Evolutionary conservation across 2,113 vertebrate species (phyloP).

Genomic region (Calidris pugnax): DNA sequence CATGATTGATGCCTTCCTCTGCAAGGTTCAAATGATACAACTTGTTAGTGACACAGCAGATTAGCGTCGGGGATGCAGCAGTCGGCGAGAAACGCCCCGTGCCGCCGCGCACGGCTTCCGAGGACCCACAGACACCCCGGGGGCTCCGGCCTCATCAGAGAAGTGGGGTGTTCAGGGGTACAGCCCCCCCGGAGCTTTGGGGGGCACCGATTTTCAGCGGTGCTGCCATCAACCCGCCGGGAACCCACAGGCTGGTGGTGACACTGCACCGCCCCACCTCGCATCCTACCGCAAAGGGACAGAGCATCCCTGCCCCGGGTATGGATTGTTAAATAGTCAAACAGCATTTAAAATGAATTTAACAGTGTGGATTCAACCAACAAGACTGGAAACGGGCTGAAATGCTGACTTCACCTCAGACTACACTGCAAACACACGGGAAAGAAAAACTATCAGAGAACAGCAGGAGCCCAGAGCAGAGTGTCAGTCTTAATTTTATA

Average conservation of each 20-base stretch:
- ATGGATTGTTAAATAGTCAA: not conserved
- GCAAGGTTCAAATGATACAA: slow-evolving; percentile 85
- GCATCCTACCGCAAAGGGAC: not conserved
- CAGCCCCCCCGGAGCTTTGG: not conserved
- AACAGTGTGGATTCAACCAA: not conserved
- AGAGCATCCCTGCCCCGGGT: not conserved
- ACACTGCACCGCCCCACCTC: accelerated
- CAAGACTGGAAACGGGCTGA: not conserved
- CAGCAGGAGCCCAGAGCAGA: not conserved
- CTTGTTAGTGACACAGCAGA: slow-evolving; percentile 75
- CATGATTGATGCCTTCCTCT: slow-evolving; percentile 99
- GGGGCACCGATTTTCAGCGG: not conserved
- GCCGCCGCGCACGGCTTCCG: not conserved
- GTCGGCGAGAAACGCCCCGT: not conserved
- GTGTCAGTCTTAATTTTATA: not conserved
- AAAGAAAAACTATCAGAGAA: not conserved
- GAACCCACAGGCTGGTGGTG: accelerated
- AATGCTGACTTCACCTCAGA: not conserved
- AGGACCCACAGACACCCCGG: not conserved
- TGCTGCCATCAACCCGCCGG: accelerated
- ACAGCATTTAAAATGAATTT: not conserved
- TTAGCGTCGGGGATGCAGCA: slow-evolving; percentile 52
- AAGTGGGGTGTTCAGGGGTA: not conserved
- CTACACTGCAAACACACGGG: not conserved
- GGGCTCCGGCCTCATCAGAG: not conserved